Conservation (phyloP, 2,797 vertebrate genomes). For the Anguilla anguilla region DNA sequence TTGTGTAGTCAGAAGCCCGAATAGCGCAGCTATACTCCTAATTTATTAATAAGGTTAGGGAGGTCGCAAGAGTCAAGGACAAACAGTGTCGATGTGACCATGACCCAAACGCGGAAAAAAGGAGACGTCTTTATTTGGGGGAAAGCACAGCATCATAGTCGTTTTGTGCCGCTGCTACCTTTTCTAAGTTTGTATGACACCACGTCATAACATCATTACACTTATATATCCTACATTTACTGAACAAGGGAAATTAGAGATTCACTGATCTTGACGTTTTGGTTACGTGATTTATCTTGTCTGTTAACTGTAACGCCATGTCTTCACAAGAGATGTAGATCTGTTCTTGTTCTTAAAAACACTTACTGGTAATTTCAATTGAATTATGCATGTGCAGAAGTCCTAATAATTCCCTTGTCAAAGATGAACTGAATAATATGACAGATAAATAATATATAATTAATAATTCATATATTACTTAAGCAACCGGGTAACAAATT, state of each 20-base stretch:
- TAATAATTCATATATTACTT: not conserved
- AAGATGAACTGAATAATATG: not conserved
- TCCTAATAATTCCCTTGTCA: not conserved
- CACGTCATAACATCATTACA: not conserved
- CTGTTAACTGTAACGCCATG: not conserved
- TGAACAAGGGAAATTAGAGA: not conserved
- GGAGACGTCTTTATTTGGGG: not conserved
- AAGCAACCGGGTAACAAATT: not conserved
- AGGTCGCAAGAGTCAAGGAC: slow-evolving; percentile 15
- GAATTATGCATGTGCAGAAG: not conserved
- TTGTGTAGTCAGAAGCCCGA: not conserved
- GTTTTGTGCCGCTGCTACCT: not conserved
- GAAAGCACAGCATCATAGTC: not conserved
- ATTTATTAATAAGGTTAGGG: not conserved
- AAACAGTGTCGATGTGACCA: not conserved
- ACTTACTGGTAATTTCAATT: not conserved
- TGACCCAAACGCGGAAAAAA: not conserved
- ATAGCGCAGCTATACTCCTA: not conserved
- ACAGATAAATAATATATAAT: not conserved
- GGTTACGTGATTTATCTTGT: not conserved
- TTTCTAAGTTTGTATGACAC: not conserved
- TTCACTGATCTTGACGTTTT: not conserved
- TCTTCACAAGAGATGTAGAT: not conserved
- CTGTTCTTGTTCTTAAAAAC: not conserved
- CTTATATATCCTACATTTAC: not conserved